phyloP scores from a whole-genome alignment of 2,113 vertebrate species.

The Triplophysa dalaica region DNA sequence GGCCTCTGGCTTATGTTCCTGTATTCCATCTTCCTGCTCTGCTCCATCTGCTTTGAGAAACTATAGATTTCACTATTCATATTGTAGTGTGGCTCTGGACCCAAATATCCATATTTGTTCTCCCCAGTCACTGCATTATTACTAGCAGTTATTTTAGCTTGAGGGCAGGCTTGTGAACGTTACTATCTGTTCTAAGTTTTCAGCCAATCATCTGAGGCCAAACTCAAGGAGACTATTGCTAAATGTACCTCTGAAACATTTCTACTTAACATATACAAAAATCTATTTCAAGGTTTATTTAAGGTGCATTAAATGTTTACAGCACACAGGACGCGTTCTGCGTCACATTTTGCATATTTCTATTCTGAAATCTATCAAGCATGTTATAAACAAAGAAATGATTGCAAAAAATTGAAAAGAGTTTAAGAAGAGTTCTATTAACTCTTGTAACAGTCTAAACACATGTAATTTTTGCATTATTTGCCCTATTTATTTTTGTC shows the following conservation, averaged over 20 bases:
- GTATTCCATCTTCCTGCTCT: conserved; percentile 76
- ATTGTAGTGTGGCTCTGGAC: conserved; percentile 1
- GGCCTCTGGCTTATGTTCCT: conserved; percentile 73
- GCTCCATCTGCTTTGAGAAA: conserved; percentile 73
- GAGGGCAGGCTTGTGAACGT: not conserved
- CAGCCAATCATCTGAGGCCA: not conserved
- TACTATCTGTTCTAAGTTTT: not conserved
- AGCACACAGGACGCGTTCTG: conserved; percentile 45
- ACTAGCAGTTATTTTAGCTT: conserved; percentile 21
- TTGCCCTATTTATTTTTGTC: conserved; percentile 19
- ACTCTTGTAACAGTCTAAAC: not conserved
- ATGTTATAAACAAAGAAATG: not conserved
- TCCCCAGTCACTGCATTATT: conserved; percentile 12
- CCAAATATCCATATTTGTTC: not conserved
- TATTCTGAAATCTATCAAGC: conserved; percentile 17
- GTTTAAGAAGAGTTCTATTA: conserved; percentile 2
- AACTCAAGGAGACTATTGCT: conserved; percentile 20
- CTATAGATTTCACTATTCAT: conserved; percentile 57
- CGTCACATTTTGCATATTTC: conserved; percentile 12
- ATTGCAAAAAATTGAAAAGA: not conserved
- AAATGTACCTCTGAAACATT: conserved; percentile 24
- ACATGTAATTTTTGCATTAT: conserved; percentile 7
- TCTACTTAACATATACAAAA: conserved; percentile 10
- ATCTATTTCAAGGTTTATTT: conserved; percentile 10
- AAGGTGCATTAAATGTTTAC: conserved; percentile 41